Evolutionary conservation across 2,888 invertebrate species (phyloP).

Genomic region (Callyntrura guangdongensis): DNA sequence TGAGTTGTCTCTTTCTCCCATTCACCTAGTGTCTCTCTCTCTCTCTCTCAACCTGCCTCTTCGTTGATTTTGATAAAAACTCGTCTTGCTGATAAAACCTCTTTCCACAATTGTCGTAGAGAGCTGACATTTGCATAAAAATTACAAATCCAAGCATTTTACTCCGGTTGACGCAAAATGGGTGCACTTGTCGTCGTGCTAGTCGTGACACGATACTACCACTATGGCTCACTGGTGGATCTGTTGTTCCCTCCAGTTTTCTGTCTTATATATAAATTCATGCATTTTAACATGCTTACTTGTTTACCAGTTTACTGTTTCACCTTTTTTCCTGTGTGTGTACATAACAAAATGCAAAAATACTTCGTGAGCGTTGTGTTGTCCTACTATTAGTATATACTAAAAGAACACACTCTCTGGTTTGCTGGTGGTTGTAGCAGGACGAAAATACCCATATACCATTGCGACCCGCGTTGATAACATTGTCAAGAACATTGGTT

Average conservation of each 20-base stretch:
- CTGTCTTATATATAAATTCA: neutral
- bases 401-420: neutral
- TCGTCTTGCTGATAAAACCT: constrained; percentile 64
- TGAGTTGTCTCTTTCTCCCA: constrained; percentile 26
- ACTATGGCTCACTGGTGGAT: neutral
- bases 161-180: constrained; percentile 57
- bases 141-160: constrained; percentile 78
- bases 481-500: constrained; percentile 28
- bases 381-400: neutral
- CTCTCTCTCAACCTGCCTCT: neutral
- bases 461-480: constrained; percentile 6
- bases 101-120: constrained; percentile 45
- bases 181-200: constrained; percentile 43
- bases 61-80: constrained; percentile 66
- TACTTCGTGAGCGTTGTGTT: constrained; percentile 11
- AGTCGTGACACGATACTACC: neutral
- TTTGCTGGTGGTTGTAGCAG: neutral
- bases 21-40: constrained; percentile 19
- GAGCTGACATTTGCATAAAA: constrained; percentile 78
- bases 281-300: neutral
- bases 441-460: neutral
- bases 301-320: constrained; percentile 71
- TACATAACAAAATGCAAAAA: constrained; percentile 44
- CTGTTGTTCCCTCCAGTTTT: neutral
- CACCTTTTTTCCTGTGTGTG: neutral